These are phyloP conservation scores for Arvicanthis niloticus DNA, from an alignment of 2,113 vertebrate species.

Conservation along the genomic window DNA sequence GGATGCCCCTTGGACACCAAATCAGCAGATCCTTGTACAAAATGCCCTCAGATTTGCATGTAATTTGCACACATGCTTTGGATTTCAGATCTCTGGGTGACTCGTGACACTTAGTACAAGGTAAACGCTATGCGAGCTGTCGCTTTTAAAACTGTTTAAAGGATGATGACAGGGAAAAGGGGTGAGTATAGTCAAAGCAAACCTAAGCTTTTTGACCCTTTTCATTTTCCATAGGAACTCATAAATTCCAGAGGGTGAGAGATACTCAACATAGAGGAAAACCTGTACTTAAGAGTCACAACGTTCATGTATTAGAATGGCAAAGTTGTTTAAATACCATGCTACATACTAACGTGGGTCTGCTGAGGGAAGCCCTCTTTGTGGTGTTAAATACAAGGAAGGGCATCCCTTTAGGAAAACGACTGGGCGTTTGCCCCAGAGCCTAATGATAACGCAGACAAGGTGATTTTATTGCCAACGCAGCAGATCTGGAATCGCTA, in stretches of 20 bases:
- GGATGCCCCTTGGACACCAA: neutral
- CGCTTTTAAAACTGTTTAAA: neutral
- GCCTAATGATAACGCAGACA: neutral
- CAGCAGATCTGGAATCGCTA: neutral
- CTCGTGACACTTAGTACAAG: neutral
- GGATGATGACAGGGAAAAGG: neutral
- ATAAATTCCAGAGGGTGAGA: neutral
- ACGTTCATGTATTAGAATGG: conserved; percentile 1
- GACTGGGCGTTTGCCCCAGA: neutral
- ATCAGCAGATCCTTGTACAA: neutral
- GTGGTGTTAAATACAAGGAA: neutral
- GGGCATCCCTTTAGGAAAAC: neutral
- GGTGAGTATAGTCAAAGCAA: neutral
- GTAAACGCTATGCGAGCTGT: neutral
- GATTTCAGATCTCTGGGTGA: neutral
- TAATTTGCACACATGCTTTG: neutral
- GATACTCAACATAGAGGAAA: neutral
- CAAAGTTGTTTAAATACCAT: neutral
- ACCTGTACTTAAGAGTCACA: neutral
- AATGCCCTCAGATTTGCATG: neutral
- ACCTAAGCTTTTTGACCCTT: neutral
- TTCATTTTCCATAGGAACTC: neutral
- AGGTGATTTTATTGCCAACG: neutral
- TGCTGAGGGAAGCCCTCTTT: neutral
- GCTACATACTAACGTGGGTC: neutral